Conservation (phyloP, 2,797 vertebrate species). For the Pteropus rufus region DNA sequence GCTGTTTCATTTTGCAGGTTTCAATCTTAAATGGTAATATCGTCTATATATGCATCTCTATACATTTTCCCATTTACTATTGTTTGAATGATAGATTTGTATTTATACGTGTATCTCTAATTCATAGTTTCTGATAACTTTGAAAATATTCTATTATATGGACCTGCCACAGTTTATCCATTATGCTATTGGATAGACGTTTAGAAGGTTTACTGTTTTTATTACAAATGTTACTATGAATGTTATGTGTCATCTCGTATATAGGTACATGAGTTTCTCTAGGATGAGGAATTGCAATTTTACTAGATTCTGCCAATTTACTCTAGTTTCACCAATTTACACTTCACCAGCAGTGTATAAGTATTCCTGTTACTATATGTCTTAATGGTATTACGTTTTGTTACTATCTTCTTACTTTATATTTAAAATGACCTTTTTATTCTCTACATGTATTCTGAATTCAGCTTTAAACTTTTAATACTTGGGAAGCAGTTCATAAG, state of each 20-base stretch:
- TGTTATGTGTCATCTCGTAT: not conserved
- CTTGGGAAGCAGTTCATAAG: not conserved
- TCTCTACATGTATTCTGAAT: constrained; percentile 6
- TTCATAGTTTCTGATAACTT: not conserved
- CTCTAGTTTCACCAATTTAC: not conserved
- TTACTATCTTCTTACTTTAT: not conserved
- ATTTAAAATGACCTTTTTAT: not conserved
- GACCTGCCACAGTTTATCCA: not conserved
- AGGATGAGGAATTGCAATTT: not conserved
- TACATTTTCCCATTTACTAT: not conserved
- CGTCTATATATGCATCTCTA: not conserved
- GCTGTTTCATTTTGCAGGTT: not conserved
- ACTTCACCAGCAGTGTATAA: not conserved
- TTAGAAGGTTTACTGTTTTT: not conserved
- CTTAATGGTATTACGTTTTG: not conserved
- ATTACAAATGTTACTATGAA: not conserved
- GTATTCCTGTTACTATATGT: not conserved
- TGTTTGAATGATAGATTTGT: not conserved
- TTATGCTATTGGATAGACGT: not conserved
- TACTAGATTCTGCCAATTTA: not conserved
- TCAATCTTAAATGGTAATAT: not conserved
- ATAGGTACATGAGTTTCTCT: not conserved
- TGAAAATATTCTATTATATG: not conserved
- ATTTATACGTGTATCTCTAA: not conserved
- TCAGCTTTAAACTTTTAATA: not conserved